Evolutionary conservation across 2,797 vertebrate species (phyloP).

Genomic region (Cottoperca gobio): DNA sequence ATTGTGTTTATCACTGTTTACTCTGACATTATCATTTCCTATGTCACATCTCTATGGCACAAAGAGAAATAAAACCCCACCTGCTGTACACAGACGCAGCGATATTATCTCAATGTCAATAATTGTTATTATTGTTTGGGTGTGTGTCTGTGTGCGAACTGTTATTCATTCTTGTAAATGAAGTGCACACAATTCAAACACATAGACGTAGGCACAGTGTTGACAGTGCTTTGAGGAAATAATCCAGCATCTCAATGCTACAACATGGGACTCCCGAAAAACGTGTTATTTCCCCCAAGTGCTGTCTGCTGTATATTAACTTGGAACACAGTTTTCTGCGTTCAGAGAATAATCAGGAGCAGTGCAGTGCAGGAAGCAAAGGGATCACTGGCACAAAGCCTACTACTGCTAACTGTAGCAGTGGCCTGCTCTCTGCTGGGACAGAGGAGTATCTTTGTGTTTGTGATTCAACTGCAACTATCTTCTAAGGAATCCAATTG

Average conservation of each 20-base stretch:
- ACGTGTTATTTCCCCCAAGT: too few species aligned
- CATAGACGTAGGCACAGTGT: neutral
- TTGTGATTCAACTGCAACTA: neutral
- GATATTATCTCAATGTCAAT: constrained; percentile 23
- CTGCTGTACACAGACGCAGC: constrained; percentile 12
- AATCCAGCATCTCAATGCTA: neutral
- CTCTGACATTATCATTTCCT: constrained; percentile 13
- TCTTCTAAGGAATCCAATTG: constrained; percentile 2
- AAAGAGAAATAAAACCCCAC: constrained; percentile 35
- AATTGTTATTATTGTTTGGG: constrained; percentile 9
- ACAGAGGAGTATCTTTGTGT: neutral
- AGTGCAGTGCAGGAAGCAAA: neutral
- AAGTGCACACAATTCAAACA: neutral
- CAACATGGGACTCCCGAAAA: neutral
- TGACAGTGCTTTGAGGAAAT: neutral
- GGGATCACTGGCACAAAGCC: constrained; percentile 9
- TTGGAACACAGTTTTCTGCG: neutral
- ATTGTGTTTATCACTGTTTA: constrained; percentile 41
- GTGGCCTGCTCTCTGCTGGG: neutral
- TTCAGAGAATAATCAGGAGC: constrained; percentile 5
- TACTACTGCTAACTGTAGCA: neutral
- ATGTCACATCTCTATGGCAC: neutral
- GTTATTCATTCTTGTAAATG: neutral
- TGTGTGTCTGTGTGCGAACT: constrained; percentile 1
- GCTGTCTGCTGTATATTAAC: neutral